These are phyloP conservation scores for Meandrina meandrites DNA, from an alignment of 92 coral and sea anemone genomes.

Conservation along the genomic window DNA sequence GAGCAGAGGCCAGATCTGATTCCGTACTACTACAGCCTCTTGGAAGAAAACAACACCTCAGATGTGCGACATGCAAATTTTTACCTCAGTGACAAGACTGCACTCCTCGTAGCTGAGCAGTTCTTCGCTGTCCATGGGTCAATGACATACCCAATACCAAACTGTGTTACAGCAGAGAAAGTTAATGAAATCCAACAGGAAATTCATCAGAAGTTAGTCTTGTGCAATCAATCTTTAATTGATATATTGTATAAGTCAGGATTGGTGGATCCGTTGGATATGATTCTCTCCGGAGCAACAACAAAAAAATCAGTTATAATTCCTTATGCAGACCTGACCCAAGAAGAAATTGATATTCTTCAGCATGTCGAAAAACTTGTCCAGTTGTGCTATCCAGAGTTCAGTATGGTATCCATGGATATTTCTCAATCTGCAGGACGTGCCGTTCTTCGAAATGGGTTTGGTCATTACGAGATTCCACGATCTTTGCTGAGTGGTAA, in stretches of 20 bases:
- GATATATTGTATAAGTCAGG: constrained; percentile 41
- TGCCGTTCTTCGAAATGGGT: neutral
- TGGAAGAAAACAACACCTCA: constrained; percentile 35
- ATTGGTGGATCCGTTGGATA: constrained; percentile 35
- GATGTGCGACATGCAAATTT: constrained; percentile 55
- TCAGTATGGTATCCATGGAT: constrained; percentile 31
- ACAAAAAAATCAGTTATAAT: constrained; percentile 19
- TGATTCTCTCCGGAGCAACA: constrained; percentile 19
- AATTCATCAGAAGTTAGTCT: constrained; percentile 41
- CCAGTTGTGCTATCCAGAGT: constrained; percentile 38
- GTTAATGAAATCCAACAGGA: constrained; percentile 38
- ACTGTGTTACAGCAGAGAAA: constrained; percentile 38
- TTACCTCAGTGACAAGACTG: constrained; percentile 32
- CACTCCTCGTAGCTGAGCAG: constrained; percentile 38
- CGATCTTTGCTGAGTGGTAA: constrained; percentile 20
- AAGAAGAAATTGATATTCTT: constrained; percentile 35
- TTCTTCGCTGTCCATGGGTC: constrained; percentile 53
- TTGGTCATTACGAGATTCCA: constrained; percentile 39
- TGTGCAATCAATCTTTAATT: constrained; percentile 44
- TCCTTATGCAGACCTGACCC: constrained; percentile 49
- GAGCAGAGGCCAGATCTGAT: constrained; percentile 51
- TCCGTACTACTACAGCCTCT: constrained; percentile 41
- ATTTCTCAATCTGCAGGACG: constrained; percentile 10
- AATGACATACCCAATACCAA: constrained; percentile 52
- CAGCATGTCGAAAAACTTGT: constrained; percentile 49